phyloP scores from a whole-genome alignment of 2,888 invertebrate species.

The Ischnura elegans region DNA sequence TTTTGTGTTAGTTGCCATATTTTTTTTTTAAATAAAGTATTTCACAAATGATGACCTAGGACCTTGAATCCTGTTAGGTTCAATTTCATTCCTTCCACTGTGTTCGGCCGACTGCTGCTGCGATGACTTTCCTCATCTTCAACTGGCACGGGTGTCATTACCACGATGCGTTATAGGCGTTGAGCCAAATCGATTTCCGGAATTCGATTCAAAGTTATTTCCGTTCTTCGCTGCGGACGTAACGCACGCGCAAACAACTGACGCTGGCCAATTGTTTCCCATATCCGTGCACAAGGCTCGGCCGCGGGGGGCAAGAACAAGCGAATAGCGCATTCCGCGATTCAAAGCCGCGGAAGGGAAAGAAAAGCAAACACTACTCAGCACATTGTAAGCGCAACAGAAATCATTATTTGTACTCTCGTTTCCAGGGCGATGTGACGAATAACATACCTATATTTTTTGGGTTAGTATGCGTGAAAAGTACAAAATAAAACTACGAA shows the following conservation, averaged over 20 bases:
- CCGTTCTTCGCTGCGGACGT: neutral
- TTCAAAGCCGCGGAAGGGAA: neutral
- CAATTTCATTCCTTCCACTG: neutral
- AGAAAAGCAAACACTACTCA: neutral
- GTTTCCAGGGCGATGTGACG: too few species aligned
- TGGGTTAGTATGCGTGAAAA: too few species aligned
- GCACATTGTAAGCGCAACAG: neutral
- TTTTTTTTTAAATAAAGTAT: too few species aligned
- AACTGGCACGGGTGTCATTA: neutral
- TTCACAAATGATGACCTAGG: too few species aligned
- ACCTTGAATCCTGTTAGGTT: too few species aligned
- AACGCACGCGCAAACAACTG: neutral
- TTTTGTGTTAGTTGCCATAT: too few species aligned
- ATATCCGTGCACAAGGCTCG: neutral
- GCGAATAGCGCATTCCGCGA: neutral
- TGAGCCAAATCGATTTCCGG: neutral
- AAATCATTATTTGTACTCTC: neutral
- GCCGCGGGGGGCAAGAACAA: neutral
- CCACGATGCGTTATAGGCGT: neutral
- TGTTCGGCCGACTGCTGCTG: neutral
- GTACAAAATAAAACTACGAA: too few species aligned
- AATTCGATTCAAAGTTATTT: conserved; percentile 22
- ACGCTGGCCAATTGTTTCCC: neutral
- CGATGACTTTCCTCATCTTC: neutral
- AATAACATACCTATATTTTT: too few species aligned